phyloP scores from a whole-genome alignment of 1,140 invertebrate species.

The Venturia canescens region DNA sequence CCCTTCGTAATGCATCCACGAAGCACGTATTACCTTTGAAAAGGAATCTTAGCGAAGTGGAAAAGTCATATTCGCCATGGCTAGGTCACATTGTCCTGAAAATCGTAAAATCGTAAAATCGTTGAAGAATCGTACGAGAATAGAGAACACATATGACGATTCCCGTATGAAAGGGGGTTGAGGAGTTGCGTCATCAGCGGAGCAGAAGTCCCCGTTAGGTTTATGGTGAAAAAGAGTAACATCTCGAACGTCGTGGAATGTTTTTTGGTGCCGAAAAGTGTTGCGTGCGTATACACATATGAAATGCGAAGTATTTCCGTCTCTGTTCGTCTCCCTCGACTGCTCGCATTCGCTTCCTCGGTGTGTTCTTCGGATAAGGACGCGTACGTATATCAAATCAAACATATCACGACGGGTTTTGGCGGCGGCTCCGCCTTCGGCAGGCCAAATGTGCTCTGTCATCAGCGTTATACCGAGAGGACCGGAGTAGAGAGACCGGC shows the following conservation, averaged over 20 bases:
- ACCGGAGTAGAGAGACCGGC: not conserved
- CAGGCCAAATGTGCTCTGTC: slow-evolving; percentile 55
- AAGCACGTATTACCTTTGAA: no score
- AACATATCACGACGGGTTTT: slow-evolving; percentile 55
- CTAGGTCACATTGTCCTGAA: no score
- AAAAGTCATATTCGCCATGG: no score
- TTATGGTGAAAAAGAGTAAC: slow-evolving; percentile 17
- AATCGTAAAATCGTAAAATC: no score
- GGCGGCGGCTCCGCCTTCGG: slow-evolving; percentile 50
- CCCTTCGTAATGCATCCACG: no score
- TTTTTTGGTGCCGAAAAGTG: not conserved
- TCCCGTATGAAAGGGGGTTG: not conserved
- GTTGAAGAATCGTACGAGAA: no score
- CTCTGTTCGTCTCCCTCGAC: slow-evolving; percentile 2
- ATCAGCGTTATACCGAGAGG: slow-evolving; percentile 43
- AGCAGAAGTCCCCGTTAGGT: slow-evolving; percentile 28
- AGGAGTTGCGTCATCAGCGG: slow-evolving; percentile 28
- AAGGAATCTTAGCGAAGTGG: no score
- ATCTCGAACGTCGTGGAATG: slow-evolving; percentile 23
- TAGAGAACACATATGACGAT: no score
- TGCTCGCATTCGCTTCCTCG: slow-evolving; percentile 1
- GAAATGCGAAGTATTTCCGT: not conserved
- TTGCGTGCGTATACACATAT: not conserved
- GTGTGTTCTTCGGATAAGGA: slow-evolving; percentile 52
- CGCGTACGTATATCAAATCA: slow-evolving; percentile 56